Evolutionary conservation across 2,888 invertebrate species (phyloP).

Genomic region (Apamea sordens): DNA sequence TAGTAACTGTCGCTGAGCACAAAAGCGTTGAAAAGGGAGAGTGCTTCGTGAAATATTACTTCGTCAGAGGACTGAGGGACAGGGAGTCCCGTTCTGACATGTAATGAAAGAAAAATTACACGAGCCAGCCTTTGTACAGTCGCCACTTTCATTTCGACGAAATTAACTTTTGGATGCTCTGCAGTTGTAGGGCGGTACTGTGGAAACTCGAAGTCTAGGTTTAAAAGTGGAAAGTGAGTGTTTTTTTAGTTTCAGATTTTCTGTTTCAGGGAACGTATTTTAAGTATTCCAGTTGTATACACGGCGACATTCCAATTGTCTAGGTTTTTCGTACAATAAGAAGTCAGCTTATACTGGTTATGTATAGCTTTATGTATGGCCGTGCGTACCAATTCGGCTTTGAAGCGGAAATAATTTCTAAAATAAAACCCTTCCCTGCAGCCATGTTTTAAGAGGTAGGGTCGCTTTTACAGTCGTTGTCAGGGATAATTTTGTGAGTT

Average conservation of each 20-base stretch:
- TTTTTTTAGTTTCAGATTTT: conserved; percentile 8
- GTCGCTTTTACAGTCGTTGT: background rate
- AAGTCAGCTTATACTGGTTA: too few relatives aligned
- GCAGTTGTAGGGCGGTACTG: conserved; percentile 50
- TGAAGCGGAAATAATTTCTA: background rate
- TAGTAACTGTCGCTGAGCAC: conserved; percentile 51
- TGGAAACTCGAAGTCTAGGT: conserved; percentile 43
- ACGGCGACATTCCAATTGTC: too few relatives aligned
- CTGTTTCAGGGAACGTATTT: conserved; percentile 16
- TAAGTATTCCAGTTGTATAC: background rate
- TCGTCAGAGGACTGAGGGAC: conserved; percentile 57
- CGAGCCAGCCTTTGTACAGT: conserved; percentile 72
- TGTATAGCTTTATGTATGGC: too few relatives aligned
- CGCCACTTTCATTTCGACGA: conserved; percentile 74
- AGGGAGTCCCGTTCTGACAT: conserved; percentile 73
- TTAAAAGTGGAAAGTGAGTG: conserved; percentile 28
- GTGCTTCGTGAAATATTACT: conserved; percentile 68
- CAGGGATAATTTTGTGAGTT: conserved; percentile 39
- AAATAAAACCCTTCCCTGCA: background rate
- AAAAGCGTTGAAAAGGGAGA: conserved; percentile 63
- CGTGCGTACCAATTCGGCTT: background rate
- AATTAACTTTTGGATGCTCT: conserved; percentile 79
- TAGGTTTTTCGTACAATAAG: too few relatives aligned
- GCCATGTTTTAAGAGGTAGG: background rate
- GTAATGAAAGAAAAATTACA: conserved; percentile 84